phyloP scores from a whole-genome alignment of 2,113 vertebrate genomes.

The Heterotilapia buettikoferi region DNA sequence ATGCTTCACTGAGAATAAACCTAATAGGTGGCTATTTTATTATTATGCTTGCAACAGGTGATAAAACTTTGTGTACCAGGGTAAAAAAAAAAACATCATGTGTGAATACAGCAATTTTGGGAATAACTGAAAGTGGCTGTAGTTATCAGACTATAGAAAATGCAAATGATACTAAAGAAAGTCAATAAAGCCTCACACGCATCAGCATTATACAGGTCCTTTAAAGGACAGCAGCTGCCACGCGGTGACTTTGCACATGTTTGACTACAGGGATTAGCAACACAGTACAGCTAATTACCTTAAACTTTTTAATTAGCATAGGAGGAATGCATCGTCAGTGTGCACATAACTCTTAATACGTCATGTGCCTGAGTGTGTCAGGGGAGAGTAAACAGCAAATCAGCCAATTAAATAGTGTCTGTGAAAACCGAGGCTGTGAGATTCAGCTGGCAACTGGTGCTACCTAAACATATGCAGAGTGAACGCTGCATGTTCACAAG shows the following conservation, averaged over 20 bases:
- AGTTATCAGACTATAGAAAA: background rate
- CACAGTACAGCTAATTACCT: background rate
- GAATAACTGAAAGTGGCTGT: background rate
- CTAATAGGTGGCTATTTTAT: background rate
- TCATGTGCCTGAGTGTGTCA: background rate
- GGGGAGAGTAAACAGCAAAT: background rate
- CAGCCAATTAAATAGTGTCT: background rate
- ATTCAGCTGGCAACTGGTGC: background rate
- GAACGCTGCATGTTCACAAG: background rate
- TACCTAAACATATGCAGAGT: background rate
- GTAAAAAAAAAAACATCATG: background rate
- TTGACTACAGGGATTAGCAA: background rate
- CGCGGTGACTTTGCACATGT: background rate
- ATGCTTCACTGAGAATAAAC: background rate
- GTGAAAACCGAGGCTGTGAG: background rate
- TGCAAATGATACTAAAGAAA: background rate
- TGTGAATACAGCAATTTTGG: background rate
- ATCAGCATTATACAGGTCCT: rapidly evolving
- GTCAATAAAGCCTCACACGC: background rate
- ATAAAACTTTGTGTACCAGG: background rate
- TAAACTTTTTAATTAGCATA: background rate
- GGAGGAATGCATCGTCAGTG: background rate
- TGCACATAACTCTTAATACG: background rate
- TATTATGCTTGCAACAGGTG: background rate
- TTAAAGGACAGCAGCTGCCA: background rate